Conservation (phyloP, 2,888 invertebrate genomes). For the Cephus rjabovi region DNA sequence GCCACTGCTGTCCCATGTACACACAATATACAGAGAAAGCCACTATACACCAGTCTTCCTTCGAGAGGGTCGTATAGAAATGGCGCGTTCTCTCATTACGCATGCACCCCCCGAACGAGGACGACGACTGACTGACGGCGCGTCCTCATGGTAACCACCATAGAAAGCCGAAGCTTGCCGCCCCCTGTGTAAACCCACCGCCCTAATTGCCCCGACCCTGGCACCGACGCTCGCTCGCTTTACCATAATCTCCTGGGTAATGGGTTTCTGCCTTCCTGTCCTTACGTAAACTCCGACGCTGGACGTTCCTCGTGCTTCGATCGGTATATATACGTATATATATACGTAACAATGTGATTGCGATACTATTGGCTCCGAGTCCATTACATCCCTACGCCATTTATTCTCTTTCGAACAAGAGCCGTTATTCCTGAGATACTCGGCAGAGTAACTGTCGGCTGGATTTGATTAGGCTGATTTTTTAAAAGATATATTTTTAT, state of each 20-base stretch:
- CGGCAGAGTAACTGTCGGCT: not conserved
- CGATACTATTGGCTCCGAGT: not conserved
- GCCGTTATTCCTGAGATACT: not conserved
- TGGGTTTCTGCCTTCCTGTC: slow-evolving; percentile 36
- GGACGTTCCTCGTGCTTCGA: not conserved
- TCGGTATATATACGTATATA: not conserved
- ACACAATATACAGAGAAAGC: not conserved
- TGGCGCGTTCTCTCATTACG: slow-evolving; percentile 50
- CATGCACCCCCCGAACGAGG: slow-evolving; percentile 54
- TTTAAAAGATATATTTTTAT: not conserved
- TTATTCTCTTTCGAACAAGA: not conserved
- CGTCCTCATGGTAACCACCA: slow-evolving; percentile 18
- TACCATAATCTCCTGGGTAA: slow-evolving; percentile 55
- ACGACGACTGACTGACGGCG: slow-evolving; percentile 47
- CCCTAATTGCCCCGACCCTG: slow-evolving; percentile 41
- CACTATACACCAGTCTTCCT: not conserved
- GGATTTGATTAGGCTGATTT: not conserved
- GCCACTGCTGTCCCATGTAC: not conserved
- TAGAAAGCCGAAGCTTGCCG: slow-evolving; percentile 32
- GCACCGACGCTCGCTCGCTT: slow-evolving; percentile 44
- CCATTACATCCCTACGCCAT: not conserved
- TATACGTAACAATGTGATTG: not conserved
- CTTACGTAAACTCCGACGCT: not conserved
- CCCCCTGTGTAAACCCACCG: slow-evolving; percentile 50
- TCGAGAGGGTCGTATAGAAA: not conserved